These are phyloP conservation scores for Furcula furcula DNA, from an alignment of 2,888 invertebrate genomes.

Conservation along the genomic window DNA sequence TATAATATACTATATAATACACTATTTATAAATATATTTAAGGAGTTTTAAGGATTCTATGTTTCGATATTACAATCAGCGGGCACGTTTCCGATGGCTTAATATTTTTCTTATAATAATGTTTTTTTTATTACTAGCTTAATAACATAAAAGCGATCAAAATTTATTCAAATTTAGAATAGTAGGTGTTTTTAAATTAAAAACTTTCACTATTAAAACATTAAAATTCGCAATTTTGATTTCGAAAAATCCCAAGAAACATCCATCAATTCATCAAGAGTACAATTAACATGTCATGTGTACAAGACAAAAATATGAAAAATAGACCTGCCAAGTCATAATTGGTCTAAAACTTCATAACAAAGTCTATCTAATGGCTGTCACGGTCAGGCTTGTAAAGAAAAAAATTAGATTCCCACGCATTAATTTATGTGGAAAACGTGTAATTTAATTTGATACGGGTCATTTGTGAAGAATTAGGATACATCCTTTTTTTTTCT, in stretches of 20 bases:
- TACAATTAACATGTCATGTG: not conserved
- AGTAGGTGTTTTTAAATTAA: too few species aligned
- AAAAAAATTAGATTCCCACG: constrained; percentile 56
- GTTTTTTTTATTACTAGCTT: too few species aligned
- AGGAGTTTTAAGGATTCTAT: too few species aligned
- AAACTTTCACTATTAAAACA: too few species aligned
- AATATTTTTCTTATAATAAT: too few species aligned
- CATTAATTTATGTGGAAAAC: constrained; percentile 57
- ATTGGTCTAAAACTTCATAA: not conserved
- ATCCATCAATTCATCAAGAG: not conserved
- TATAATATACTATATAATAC: too few species aligned
- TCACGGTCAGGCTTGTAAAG: constrained; percentile 40
- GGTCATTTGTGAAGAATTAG: constrained; percentile 49
- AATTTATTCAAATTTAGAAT: too few species aligned
- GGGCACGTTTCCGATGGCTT: too few species aligned
- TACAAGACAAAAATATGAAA: not conserved
- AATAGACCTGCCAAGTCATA: not conserved
- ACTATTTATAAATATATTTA: too few species aligned
- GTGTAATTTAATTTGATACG: constrained; percentile 66
- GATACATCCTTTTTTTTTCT: constrained; percentile 39
- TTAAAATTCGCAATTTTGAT: too few species aligned
- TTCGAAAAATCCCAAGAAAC: not conserved
- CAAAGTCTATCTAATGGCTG: constrained; percentile 32
- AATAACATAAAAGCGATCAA: too few species aligned
- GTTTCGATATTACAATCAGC: too few species aligned